These are phyloP conservation scores for Agrotis puta DNA, from an alignment of 2,888 invertebrate genomes.

Conservation along the genomic window DNA sequence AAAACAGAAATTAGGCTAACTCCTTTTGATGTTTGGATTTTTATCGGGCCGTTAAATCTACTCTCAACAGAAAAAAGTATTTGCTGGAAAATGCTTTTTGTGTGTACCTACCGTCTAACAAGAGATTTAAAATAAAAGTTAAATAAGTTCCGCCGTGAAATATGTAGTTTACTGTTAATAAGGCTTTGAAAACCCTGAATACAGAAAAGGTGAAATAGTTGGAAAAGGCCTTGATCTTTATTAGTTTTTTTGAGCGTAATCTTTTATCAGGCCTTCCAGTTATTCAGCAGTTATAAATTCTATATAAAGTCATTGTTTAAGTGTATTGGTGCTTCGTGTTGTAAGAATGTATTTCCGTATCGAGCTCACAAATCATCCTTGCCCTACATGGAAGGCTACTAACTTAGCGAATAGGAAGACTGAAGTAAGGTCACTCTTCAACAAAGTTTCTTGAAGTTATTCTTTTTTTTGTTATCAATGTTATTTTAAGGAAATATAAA, in stretches of 20 bases:
- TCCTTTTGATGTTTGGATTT: constrained; percentile 6
- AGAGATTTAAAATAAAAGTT: constrained; percentile 1
- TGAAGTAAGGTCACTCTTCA: constrained; percentile 57
- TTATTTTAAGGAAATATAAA: too few relatives aligned
- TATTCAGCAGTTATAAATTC: neutral
- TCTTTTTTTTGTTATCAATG: constrained; percentile 34
- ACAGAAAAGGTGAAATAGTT: constrained; percentile 13
- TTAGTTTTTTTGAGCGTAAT: neutral
- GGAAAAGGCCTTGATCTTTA: constrained; percentile 9
- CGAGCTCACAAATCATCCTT: constrained; percentile 75
- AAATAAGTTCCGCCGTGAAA: neutral
- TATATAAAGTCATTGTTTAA: constrained; percentile 36
- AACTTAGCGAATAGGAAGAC: constrained; percentile 71
- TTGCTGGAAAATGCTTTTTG: neutral
- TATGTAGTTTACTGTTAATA: neutral
- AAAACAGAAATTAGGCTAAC: constrained; percentile 13
- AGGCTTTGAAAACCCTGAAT: neutral
- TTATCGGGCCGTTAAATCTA: constrained; percentile 4
- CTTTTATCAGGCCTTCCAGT: constrained; percentile 8
- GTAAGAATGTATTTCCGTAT: constrained; percentile 63
- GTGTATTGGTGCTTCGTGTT: constrained; percentile 55
- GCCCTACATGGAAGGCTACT: constrained; percentile 72
- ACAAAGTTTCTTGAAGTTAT: constrained; percentile 32
- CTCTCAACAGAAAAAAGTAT: neutral
- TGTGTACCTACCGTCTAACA: neutral